Base-by-base conservation (phyloP, 2,888 invertebrate species). In the Plebejus anna region DNA sequence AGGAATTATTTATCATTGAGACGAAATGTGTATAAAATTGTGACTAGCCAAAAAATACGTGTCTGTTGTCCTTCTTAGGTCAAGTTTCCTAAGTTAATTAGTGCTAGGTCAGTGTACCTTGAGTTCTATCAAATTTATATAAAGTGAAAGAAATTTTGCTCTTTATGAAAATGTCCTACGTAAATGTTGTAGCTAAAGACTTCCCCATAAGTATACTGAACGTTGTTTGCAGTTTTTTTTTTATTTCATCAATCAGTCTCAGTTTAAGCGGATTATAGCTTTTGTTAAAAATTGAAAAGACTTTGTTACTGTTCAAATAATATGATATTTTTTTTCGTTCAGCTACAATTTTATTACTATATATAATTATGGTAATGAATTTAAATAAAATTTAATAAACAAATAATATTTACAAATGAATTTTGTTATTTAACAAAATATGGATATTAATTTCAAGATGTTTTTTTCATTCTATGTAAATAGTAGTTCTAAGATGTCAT, bases 401-500 rank as follows among this genome's bases (percentile, higher is more conserved):
- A 28, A 61, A 61, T 22, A 61, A 61, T 11, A 28, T 28, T 55
- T 16, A 55, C 55, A 55, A 55, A 55, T 16, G 16, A 55, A 55
- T 55, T 55, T 55, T 16, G 13, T 55, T 16, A 59, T 59, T 59
- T 71, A 71, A 7, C 47, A 71, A 66, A 32, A 32, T 32, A 1
- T 32, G 66, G 32, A 66, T 28, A 32, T 11, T 11, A 7, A 66
- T 13, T 32, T 66, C 13, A 28, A 66, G 4, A 28, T 66, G 11
- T 66, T 66, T 36, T 32, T 66, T 66, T 36, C 32, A 61, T 61
- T 61, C 0, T 16, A 1, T 92, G 92, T 93, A 92, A 81, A 93
- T 93, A 93, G 82, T 92, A 92, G 88, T 78, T 80, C 83, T 92
- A 92, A 92, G 92, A 84, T 22, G 22, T 22, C 90, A 91, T 85